phyloP scores from a whole-genome alignment of 1,140 invertebrate species.

The Popillia japonica region DNA sequence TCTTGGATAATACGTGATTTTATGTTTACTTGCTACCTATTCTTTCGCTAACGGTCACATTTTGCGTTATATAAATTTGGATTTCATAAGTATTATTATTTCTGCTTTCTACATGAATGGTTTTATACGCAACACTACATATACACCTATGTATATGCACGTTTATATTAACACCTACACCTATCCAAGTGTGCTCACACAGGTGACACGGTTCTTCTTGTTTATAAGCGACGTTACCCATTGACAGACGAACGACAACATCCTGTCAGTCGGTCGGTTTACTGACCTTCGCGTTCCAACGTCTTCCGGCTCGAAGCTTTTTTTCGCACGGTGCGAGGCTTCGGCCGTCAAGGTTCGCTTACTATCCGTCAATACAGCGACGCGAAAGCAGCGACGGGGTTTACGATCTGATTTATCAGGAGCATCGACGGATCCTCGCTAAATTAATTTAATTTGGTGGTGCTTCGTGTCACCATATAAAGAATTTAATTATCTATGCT shows the following conservation, averaged over 20 bases:
- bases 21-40: too few relatives aligned
- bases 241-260: constrained; percentile 3
- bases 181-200: background rate
- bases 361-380: background rate
- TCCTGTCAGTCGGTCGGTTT: background rate
- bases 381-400: background rate
- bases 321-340: background rate
- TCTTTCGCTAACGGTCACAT: too few relatives aligned
- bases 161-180: background rate
- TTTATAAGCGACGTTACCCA: background rate
- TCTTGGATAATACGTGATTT: too few relatives aligned
- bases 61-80: too few relatives aligned
- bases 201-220: constrained; percentile 16
- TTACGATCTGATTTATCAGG: constrained; percentile 5
- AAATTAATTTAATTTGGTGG: background rate
- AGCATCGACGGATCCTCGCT: background rate
- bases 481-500: too few relatives aligned
- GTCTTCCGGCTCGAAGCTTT: constrained; percentile 1
- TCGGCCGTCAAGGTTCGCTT: constrained; percentile 9
- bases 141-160: too few relatives aligned
- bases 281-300: constrained; percentile 13
- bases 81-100: too few relatives aligned
- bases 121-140: too few relatives aligned
- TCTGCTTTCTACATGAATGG: too few relatives aligned
- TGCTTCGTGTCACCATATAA: background rate